Conservation (phyloP, 2,888 invertebrate species). For the Monopis laevigella region DNA sequence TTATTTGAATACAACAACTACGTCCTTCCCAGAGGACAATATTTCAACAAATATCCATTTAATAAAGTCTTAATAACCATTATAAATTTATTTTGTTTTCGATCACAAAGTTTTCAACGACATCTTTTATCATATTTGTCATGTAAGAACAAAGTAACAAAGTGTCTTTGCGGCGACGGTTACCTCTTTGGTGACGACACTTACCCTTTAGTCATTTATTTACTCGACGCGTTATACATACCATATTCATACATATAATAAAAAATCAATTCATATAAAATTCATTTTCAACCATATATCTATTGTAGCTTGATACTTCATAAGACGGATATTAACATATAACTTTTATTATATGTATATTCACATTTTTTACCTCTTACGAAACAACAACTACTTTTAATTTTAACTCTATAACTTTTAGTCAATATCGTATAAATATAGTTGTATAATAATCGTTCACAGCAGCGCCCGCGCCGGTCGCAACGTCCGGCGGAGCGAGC, state of each 20-base stretch:
- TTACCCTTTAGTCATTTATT: slow-evolving; percentile 31
- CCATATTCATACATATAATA: slow-evolving; percentile 47
- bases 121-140: slow-evolving; percentile 44
- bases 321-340: slow-evolving; percentile 65
- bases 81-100: slow-evolving; percentile 38
- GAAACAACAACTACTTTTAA: slow-evolving; percentile 63
- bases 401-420: slow-evolving; percentile 46
- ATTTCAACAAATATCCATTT: slow-evolving; percentile 62
- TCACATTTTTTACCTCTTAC: slow-evolving; percentile 58
- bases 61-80: slow-evolving; percentile 64
- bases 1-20: slow-evolving; percentile 68
- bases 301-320: slow-evolving; percentile 53
- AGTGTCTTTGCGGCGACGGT: slow-evolving; percentile 38
- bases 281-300: slow-evolving; percentile 50
- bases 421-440: slow-evolving; percentile 41
- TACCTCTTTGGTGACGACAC: slow-evolving; percentile 29
- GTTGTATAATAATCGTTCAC: slow-evolving; percentile 49
- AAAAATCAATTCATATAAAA: slow-evolving; percentile 62
- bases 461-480: slow-evolving; percentile 11
- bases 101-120: slow-evolving; percentile 68
- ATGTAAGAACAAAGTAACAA: slow-evolving; percentile 40
- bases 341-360: slow-evolving; percentile 54
- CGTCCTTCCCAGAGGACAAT: slow-evolving; percentile 57
- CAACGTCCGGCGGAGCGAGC: neutral
- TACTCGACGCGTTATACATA: slow-evolving; percentile 45